Evolutionary conservation across 2,113 vertebrate genomes (phyloP), one percentile per base, ranked within the genome.

Genomic region (Crypturellus undulatus): DNA sequence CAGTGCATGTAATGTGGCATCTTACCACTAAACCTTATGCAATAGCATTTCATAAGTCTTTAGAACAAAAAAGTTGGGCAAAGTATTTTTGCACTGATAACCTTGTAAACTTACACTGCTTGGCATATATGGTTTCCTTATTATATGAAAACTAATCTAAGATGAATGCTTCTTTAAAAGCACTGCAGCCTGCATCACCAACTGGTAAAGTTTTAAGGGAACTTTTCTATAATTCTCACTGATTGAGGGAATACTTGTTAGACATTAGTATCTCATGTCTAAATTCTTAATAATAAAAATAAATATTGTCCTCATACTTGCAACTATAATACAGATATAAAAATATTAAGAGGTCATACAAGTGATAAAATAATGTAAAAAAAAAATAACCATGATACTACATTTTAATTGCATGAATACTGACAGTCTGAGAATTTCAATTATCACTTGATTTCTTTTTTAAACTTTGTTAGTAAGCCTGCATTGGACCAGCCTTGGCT

Each of bases 21-120:
- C 54, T 30, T 32, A 58, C 54, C 54, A 58, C 54, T 58, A 32
- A 54, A 58, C 28, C 54, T 58, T 56, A 60, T 86, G 73, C 90
- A 80, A 79, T 68, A 85, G 87, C 60, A 63, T 30, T 79, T 86
- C 89, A 89, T 81, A 78, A 62, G 56, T 68, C 36, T 40, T 79
- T 79, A 84, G 52, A 96, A 28, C 28, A 73, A 88, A 75, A 92
- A 82, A 76, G 91, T 91, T 25, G 84, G 87, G 84, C 84, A 80
- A 93, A 90, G 62, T 97, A 97, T 97, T 97, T 98, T 97, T 97
- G 97, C 89, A 86, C 88, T 68, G 84, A 96, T 60, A 69, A 32
- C 45, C 73, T 69, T 97, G 96, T 96, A 97, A 97, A 75, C 91
- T 78, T 97, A 97, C 13, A 88, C 60, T 89, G 32, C 95, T 93